A percentile compares a stretch with the other conserved stretches of the same genome.
Evolutionary conservation across 2,888 invertebrate species (phyloP).

Genomic region (Himalopsyche kuldschensis): DNA sequence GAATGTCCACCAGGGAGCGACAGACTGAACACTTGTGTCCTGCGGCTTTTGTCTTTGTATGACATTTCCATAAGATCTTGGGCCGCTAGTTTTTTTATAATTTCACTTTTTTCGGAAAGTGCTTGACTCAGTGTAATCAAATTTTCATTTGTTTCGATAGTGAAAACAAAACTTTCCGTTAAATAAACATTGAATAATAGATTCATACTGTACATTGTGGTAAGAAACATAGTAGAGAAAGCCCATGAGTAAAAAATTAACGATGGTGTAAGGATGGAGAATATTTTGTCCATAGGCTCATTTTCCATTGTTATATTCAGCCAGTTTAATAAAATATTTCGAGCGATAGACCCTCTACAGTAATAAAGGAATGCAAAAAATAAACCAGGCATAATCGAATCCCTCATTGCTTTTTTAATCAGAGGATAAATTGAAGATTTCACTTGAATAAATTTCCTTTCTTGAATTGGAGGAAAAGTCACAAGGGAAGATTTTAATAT

Average conservation of each 20-base stretch:
- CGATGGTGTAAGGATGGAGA: conserved; percentile 53
- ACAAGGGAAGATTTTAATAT: conserved; percentile 60
- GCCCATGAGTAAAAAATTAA: conserved; percentile 70
- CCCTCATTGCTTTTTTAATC: conserved; percentile 61
- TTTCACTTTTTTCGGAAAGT: conserved; percentile 64
- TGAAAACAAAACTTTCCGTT: conserved; percentile 70
- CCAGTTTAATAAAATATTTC: conserved; percentile 55
- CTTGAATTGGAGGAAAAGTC: conserved; percentile 70
- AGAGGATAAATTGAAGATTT: conserved; percentile 61
- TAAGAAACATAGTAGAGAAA: conserved; percentile 68
- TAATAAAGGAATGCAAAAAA: conserved; percentile 66
- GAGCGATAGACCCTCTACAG: conserved; percentile 61
- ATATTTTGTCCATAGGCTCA: conserved; percentile 55
- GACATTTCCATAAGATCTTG: conserved; percentile 72
- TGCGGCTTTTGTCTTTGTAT: conserved; percentile 62
- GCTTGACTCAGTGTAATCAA: conserved; percentile 63
- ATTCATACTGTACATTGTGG: conserved; percentile 71
- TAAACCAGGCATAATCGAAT: conserved; percentile 64
- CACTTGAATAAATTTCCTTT: conserved; percentile 69
- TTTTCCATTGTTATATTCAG: conserved; percentile 60
- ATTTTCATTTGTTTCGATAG: conserved; percentile 56
- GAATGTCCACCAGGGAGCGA: conserved; percentile 87
- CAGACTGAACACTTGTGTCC: conserved; percentile 69
- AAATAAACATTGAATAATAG: conserved; percentile 70
- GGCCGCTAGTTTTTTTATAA: conserved; percentile 75